A percentile compares a stretch with the other conserved stretches of the same genome.
Evolutionary conservation across 2,113 vertebrate species (phyloP).

Genomic region (Podocnemis expansa): DNA sequence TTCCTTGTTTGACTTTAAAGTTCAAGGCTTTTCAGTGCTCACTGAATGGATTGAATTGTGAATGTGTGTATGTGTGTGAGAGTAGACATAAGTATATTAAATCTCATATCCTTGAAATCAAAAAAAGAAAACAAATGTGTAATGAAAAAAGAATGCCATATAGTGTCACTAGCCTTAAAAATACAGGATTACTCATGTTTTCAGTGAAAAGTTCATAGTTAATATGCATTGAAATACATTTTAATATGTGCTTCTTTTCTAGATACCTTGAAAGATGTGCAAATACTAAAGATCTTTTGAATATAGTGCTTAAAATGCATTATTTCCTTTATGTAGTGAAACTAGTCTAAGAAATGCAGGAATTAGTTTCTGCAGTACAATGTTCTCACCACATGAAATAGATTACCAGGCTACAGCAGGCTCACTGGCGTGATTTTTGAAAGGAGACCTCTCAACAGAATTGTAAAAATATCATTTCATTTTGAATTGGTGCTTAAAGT

Average conservation of each 20-base stretch:
- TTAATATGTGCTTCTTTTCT: neutral
- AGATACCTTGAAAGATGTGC: neutral
- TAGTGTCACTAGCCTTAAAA: neutral
- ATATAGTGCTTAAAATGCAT: neutral
- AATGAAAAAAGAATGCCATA: neutral
- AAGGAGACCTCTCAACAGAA: neutral
- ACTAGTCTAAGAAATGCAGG: neutral
- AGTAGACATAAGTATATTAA: neutral
- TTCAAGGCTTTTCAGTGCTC: constrained; percentile 37
- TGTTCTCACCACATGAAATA: neutral
- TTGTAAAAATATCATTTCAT: neutral
- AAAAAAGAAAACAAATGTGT: neutral
- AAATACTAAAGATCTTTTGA: neutral
- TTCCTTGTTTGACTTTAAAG: neutral
- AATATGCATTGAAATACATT: neutral
- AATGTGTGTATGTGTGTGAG: neutral
- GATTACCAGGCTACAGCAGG: neutral
- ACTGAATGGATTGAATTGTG: constrained; percentile 39
- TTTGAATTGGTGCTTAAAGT: neutral
- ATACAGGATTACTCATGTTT: neutral
- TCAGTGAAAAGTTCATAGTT: neutral
- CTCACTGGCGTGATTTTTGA: neutral
- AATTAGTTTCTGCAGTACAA: neutral
- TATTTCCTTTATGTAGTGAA: neutral
- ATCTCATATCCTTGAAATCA: constrained; percentile 40